Evolutionary conservation across 2,888 invertebrate species (phyloP).

Genomic region (Spisula solida): DNA sequence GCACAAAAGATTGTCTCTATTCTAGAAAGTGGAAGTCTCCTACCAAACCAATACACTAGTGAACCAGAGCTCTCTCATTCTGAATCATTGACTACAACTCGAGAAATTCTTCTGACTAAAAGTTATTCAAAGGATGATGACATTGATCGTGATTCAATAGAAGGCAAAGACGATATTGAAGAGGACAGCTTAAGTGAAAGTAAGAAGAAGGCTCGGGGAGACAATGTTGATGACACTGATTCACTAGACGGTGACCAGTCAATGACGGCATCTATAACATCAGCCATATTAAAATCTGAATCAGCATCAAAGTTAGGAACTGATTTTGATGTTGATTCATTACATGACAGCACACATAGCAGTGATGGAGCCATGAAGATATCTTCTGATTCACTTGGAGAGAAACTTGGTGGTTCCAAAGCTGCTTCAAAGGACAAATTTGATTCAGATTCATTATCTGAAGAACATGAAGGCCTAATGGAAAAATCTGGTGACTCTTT

Average conservation of each 20-base stretch:
- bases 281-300: constrained; percentile 80
- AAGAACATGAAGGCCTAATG: constrained; percentile 73
- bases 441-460: constrained; percentile 79
- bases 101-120: constrained; percentile 62
- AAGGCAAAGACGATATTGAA: constrained; percentile 80
- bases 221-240: constrained; percentile 79
- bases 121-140: constrained; percentile 68
- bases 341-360: constrained; percentile 76
- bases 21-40: constrained; percentile 85
- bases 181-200: constrained; percentile 81
- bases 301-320: constrained; percentile 67
- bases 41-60: constrained; percentile 72
- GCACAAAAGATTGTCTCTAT: constrained; percentile 87
- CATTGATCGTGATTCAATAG: constrained; percentile 81
- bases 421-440: constrained; percentile 72
- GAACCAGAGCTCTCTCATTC: constrained; percentile 67
- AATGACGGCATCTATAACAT: constrained; percentile 82
- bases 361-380: constrained; percentile 83
- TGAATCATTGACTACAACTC: constrained; percentile 65
- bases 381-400: constrained; percentile 82
- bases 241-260: constrained; percentile 83
- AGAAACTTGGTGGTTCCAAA: constrained; percentile 60
- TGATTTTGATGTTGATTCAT: constrained; percentile 81
- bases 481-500: constrained; percentile 76
- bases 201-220: constrained; percentile 73